A percentile compares a stretch with the other conserved stretches of the same genome.
Conservation (phyloP, 2,797 vertebrate genomes). For the Momotus momota region DNA sequence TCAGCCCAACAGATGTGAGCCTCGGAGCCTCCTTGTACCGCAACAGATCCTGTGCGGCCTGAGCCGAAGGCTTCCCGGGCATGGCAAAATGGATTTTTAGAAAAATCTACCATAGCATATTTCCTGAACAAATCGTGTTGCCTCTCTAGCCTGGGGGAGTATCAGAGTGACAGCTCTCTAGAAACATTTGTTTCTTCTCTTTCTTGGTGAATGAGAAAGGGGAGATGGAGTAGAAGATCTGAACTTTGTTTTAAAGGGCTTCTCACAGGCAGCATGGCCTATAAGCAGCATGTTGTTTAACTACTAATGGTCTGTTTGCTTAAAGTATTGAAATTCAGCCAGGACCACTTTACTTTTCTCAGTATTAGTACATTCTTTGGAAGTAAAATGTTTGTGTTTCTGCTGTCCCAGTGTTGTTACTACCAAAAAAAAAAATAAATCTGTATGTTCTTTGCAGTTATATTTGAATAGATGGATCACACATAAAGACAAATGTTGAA, state of each 20-base stretch:
- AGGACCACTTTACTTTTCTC: neutral
- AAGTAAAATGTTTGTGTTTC: neutral
- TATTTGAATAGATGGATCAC: neutral
- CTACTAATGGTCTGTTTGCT: neutral
- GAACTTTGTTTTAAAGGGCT: neutral
- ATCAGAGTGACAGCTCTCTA: neutral
- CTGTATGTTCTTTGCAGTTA: neutral
- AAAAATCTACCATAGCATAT: neutral
- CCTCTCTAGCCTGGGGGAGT: neutral
- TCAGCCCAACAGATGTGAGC: neutral
- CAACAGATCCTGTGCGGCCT: rapidly evolving
- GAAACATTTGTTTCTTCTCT: neutral
- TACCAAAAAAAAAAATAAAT: neutral
- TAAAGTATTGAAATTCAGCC: neutral
- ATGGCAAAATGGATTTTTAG: neutral
- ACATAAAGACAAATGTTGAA: neutral
- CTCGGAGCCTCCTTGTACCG: neutral
- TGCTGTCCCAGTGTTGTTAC: neutral
- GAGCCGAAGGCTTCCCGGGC: neutral
- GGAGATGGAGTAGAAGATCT: neutral
- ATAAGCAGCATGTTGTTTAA: neutral
- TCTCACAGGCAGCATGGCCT: neutral
- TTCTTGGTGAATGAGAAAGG: neutral
- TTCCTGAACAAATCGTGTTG: neutral
- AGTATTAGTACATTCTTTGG: neutral